Evolutionary conservation across 2,888 invertebrate species (phyloP), one percentile per base, ranked within the genome.

Genomic region (Anaspis maculata): DNA sequence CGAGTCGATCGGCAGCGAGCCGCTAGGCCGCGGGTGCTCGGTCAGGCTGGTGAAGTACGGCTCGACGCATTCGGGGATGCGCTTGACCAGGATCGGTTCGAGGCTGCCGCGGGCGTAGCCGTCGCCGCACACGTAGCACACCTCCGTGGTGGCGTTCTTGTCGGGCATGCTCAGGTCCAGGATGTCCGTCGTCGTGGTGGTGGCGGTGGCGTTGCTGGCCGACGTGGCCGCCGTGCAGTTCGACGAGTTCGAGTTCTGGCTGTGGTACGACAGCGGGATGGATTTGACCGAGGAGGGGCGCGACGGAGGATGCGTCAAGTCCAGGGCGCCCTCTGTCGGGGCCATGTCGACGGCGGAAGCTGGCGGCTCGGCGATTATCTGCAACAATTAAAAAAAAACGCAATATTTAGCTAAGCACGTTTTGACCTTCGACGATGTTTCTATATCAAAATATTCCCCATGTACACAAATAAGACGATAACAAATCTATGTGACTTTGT

Each of bases 111-210:
- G 76, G 48, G 81, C 77, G 64, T 83, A 85, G 65, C 89, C 88
- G 61, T 88, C 88, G 12, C 90, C 90, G 66, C 90, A 90, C 10
- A 89, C 84, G 66, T 89, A 90, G 66, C 87, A 88, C 31, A 89
- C 88, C 67, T 89, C 88, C 13, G 87, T 88, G 50, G 83, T 78
- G 9, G 88, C 84, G 70, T 89, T 89, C 70, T 89, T 89, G 67
- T 89, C 89, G 7, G 89, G 89, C 89, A 90, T 89, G 41, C 88
- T 88, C 38, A 90, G 72, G 69, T 90, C 89, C 39, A 89, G 70
- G 52, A 88, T 88, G 61, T 87, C 87, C 22, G 86, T 79, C 52
- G 84, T 86, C n/a, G 78, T 75, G 25, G 76, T 45, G n/a, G n/a
- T 89, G 67, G 89, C 89, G 7, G 89, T 89, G 89, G 90, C 89